These are phyloP conservation scores for Xylota sylvarum DNA, from an alignment of 2,888 invertebrate species.

Conservation along the genomic window DNA sequence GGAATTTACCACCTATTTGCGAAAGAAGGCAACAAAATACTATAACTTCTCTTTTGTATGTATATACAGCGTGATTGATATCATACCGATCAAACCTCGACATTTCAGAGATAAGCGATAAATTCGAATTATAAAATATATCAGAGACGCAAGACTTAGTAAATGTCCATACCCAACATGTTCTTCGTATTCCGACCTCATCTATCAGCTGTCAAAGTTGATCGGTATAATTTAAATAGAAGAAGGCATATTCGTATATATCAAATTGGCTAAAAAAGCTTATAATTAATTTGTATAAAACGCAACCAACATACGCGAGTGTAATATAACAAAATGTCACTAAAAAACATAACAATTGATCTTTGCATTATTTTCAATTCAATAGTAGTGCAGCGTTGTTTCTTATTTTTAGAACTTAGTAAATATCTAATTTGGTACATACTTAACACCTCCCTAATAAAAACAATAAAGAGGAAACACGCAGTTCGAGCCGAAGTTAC, in stretches of 20 bases:
- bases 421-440: conserved; percentile 18
- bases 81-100: neutral
- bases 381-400: conserved; percentile 10
- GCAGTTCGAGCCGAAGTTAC: neutral
- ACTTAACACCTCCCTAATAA: neutral
- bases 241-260: neutral
- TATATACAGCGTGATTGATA: neutral
- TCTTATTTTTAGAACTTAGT: neutral
- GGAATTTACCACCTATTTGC: neutral
- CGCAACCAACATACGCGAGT: neutral
- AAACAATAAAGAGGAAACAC: neutral
- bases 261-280: conserved; percentile 21
- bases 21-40: neutral
- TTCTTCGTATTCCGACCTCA: neutral
- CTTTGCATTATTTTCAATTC: conserved; percentile 1
- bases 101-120: neutral
- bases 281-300: conserved; percentile 30
- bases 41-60: neutral
- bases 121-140: neutral
- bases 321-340: neutral
- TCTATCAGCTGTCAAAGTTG: neutral
- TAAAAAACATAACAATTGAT: conserved; percentile 18
- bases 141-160: neutral
- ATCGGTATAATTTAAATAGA: neutral
- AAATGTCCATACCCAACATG: no score